Evolutionary conservation across 2,888 invertebrate genomes (phyloP).

Genomic region (Xanthia togata): DNA sequence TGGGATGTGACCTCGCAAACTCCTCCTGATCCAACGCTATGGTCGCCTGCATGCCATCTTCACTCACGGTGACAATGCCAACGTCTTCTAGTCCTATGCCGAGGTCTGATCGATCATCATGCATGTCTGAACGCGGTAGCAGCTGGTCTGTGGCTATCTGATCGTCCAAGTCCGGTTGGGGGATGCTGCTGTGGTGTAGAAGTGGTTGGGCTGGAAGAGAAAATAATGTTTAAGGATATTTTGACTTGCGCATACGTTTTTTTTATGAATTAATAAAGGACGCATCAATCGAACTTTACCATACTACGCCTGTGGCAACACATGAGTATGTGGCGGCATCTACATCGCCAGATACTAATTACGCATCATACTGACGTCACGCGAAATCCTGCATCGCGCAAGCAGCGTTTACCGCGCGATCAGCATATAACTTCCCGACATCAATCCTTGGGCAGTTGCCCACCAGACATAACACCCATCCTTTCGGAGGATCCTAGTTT

Average conservation of each 20-base stretch:
- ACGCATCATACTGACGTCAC: too few species aligned
- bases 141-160: conserved; percentile 86
- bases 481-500: too few species aligned
- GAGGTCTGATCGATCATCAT: conserved; percentile 74
- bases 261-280: not conserved
- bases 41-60: conserved; percentile 82
- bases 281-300: not conserved
- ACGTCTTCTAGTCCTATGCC: conserved; percentile 82
- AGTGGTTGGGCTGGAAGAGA: conserved; percentile 80
- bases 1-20: conserved; percentile 87
- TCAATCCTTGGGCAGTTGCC: too few species aligned
- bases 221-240: not conserved
- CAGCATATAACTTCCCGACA: too few species aligned
- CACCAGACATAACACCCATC: too few species aligned
- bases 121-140: conserved; percentile 68
- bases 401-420: too few species aligned
- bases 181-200: conserved; percentile 74
- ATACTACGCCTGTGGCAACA: not conserved
- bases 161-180: conserved; percentile 85
- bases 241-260: not conserved
- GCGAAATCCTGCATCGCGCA: too few species aligned
- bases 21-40: conserved; percentile 86
- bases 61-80: conserved; percentile 86
- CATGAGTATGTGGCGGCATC: not conserved
- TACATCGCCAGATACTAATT: too few species aligned